A percentile compares a stretch with the other conserved stretches of the same genome.
Evolutionary conservation across 2,888 invertebrate genomes (phyloP).

Genomic region (Pollenia amentaria): DNA sequence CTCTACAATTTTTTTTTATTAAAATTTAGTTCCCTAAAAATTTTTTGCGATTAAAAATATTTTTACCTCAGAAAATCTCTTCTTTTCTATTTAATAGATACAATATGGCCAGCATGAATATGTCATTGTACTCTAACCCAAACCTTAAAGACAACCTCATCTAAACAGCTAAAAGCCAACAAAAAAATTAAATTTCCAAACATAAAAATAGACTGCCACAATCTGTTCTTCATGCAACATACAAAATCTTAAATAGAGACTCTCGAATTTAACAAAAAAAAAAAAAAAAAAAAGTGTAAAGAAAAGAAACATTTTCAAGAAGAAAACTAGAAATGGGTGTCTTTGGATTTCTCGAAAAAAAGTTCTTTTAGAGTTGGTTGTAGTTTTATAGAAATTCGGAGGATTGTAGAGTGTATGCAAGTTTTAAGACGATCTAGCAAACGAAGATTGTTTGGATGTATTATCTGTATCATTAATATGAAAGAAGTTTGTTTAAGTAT

Average conservation of each 20-base stretch:
- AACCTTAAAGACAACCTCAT: slow-evolving; percentile 68
- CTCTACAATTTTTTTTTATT: neutral
- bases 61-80: too few species aligned
- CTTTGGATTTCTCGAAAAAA: slow-evolving; percentile 33
- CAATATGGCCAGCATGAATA: slow-evolving; percentile 66
- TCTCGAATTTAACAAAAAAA: neutral
- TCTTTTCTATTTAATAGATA: slow-evolving; percentile 7
- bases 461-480: neutral
- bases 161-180: slow-evolving; percentile 10
- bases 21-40: slow-evolving; percentile 17
- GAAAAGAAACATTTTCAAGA: slow-evolving; percentile 57
- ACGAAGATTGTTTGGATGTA: too few species aligned
- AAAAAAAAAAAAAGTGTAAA: slow-evolving; percentile 37
- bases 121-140: slow-evolving; percentile 75
- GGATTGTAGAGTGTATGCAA: slow-evolving; percentile 49
- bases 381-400: slow-evolving; percentile 52
- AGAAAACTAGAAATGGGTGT: slow-evolving; percentile 68
- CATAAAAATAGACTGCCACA: slow-evolving; percentile 61
- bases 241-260: neutral
- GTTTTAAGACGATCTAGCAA: slow-evolving; percentile 1
- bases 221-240: slow-evolving; percentile 43
- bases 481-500: slow-evolving; percentile 35
- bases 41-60: too few species aligned
- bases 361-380: slow-evolving; percentile 37
- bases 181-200: slow-evolving; percentile 30